These are phyloP conservation scores for Chelon labrosus DNA, from an alignment of 2,797 vertebrate species.

Conservation along the genomic window DNA sequence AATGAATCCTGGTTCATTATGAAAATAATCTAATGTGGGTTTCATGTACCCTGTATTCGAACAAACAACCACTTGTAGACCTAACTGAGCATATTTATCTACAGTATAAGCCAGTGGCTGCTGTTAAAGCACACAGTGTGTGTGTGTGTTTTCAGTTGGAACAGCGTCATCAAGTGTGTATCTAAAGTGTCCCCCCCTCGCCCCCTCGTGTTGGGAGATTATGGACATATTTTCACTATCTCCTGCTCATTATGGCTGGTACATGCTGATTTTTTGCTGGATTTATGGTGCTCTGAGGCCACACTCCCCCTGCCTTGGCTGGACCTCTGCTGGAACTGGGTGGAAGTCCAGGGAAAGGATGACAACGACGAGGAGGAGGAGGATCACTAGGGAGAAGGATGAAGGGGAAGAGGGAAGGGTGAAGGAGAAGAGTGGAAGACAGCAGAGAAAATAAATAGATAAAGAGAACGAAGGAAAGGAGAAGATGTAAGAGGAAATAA, in stretches of 20 bases:
- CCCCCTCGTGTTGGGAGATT: conserved; percentile 62
- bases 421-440: background rate
- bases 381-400: conserved; percentile 13
- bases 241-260: conserved; percentile 73
- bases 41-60: background rate
- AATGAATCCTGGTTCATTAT: too few species aligned
- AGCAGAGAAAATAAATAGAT: background rate
- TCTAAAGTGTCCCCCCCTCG: conserved; percentile 31
- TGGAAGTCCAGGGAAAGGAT: conserved; percentile 30
- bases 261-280: conserved; percentile 65
- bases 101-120: background rate
- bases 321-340: conserved; percentile 45
- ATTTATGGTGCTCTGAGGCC: conserved; percentile 78
- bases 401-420: conserved; percentile 20
- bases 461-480: background rate
- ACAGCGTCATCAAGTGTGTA: conserved; percentile 42
- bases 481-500: background rate
- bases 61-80: background rate
- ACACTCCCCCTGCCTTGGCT: conserved; percentile 61
- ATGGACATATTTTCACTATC: conserved; percentile 77
- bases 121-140: background rate
- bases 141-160: conserved; percentile 35
- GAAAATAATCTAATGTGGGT: too few species aligned
- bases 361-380: conserved; percentile 23
- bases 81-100: background rate